These are phyloP conservation scores for Drosophila pachea DNA, from an alignment of 1,140 invertebrate genomes.

Conservation along the genomic window DNA sequence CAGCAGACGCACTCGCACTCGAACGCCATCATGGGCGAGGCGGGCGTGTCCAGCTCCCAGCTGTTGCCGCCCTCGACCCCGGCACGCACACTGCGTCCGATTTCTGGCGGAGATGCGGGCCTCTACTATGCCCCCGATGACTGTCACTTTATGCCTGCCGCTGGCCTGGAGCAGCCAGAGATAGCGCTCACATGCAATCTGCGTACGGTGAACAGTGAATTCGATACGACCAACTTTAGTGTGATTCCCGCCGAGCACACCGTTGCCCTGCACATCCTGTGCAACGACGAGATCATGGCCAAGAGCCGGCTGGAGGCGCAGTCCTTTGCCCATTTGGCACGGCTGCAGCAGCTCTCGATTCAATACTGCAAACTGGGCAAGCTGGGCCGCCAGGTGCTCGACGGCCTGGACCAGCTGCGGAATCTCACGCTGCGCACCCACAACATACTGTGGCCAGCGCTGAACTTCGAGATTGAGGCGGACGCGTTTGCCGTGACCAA, in stretches of 20 bases:
- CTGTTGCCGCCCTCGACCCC: conserved; percentile 57
- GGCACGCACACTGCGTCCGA: conserved; percentile 50
- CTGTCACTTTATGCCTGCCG: conserved; percentile 80
- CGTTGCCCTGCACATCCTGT: conserved; percentile 87
- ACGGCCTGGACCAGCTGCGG: conserved; percentile 86
- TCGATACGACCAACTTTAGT: conserved; percentile 92
- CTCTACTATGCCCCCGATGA: conserved; percentile 90
- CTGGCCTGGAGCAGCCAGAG: conserved; percentile 80
- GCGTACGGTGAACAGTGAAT: conserved; percentile 88
- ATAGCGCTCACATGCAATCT: conserved; percentile 89
- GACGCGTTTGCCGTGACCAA: conserved; percentile 86
- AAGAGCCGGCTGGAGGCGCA: conserved; percentile 86
- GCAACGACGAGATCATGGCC: conserved; percentile 87
- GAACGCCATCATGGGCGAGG: conserved; percentile 76
- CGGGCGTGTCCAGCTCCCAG: conserved; percentile 68
- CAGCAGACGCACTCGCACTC: conserved; percentile 63
- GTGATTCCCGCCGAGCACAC: conserved; percentile 91
- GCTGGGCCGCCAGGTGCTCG: conserved; percentile 86
- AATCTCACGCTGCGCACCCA: conserved; percentile 90
- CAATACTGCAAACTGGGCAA: conserved; percentile 91
- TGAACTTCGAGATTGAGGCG: conserved; percentile 87
- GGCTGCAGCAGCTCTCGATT: conserved; percentile 87
- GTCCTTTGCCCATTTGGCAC: conserved; percentile 88
- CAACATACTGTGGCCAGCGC: conserved; percentile 87
- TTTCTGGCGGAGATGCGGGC: conserved; percentile 50